A percentile compares a stretch with the other conserved stretches of the same genome.
Evolutionary conservation across 1,140 invertebrate genomes (phyloP).

Genomic region (Apis dorsata): DNA sequence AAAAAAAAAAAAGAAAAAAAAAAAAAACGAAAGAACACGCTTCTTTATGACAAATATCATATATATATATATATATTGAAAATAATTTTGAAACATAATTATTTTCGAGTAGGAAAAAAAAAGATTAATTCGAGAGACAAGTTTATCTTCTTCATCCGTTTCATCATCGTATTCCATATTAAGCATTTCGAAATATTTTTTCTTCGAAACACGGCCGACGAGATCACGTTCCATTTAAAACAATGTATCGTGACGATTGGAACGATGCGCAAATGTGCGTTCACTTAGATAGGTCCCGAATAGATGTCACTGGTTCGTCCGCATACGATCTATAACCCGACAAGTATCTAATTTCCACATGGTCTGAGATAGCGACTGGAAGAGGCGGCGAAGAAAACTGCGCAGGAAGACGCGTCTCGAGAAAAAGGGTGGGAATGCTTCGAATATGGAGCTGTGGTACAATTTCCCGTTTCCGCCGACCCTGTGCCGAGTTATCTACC

Average conservation of each 20-base stretch:
- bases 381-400: slow-evolving; percentile 2
- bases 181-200: no score
- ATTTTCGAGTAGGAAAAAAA: no score
- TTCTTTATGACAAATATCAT: no score
- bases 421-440: neutral
- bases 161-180: no score
- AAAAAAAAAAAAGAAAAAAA: no score
- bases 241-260: neutral
- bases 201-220: no score
- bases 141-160: no score
- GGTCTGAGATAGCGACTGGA: neutral
- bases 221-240: no score
- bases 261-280: neutral
- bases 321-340: neutral
- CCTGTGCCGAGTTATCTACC: slow-evolving; percentile 21
- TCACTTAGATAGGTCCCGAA: neutral
- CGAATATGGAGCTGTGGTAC: slow-evolving; percentile 42
- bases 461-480: slow-evolving; percentile 44
- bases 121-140: no score
- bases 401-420: slow-evolving; percentile 29
- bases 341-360: slow-evolving; percentile 44
- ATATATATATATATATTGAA: no score
- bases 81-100: no score
- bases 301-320: slow-evolving; percentile 30
- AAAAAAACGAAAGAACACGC: no score